These are phyloP conservation scores for Tragopan temminckii DNA, from an alignment of 2,797 vertebrate species.

Conservation along the genomic window DNA sequence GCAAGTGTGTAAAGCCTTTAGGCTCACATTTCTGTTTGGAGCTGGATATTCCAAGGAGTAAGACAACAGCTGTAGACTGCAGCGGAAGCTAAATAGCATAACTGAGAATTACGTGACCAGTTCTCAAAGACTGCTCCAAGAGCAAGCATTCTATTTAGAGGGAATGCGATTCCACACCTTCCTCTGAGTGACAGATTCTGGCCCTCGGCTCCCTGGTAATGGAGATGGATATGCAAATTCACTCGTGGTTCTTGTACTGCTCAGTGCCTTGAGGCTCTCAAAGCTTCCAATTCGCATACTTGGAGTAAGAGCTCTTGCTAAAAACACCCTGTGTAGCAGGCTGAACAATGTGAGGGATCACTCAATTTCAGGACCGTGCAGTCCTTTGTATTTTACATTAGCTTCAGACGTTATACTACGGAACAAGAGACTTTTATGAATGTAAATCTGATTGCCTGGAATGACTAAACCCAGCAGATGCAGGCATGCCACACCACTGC, in stretches of 20 bases:
- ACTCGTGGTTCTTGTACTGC: not conserved
- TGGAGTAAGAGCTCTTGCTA: not conserved
- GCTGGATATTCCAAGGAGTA: not conserved
- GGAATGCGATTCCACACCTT: conserved; percentile 12
- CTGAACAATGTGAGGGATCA: not conserved
- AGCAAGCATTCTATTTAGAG: not conserved
- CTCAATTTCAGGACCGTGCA: not conserved
- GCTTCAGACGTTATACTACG: not conserved
- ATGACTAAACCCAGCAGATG: not conserved
- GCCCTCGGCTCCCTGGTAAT: conserved; percentile 24
- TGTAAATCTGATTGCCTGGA: conserved; percentile 43
- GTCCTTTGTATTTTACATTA: not conserved
- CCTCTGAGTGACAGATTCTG: not conserved
- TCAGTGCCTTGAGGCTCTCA: conserved; percentile 6
- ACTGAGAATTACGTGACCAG: not conserved
- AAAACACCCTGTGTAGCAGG: not conserved
- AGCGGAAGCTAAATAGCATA: not conserved
- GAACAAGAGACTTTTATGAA: conserved; percentile 4
- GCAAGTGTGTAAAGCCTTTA: not conserved
- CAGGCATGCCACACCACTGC: not conserved
- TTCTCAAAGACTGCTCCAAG: not conserved
- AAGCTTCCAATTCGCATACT: not conserved
- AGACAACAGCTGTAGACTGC: not conserved
- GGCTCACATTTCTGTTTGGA: not conserved
- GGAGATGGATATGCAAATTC: conserved; percentile 51